Evolutionary conservation across 1,140 invertebrate genomes (phyloP).

Genomic region (Idris sp.): DNA sequence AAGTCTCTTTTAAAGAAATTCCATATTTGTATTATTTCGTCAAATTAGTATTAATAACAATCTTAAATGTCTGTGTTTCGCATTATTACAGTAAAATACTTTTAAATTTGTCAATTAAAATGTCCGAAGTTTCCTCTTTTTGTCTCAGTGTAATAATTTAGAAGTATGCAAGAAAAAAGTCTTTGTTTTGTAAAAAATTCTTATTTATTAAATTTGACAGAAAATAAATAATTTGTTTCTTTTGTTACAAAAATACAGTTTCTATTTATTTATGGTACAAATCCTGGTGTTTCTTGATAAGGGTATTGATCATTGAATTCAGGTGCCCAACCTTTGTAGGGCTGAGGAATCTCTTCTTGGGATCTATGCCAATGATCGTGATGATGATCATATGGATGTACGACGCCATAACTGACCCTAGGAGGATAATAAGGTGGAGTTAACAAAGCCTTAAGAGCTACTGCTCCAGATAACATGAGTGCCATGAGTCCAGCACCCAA

Average conservation of each 20-base stretch:
- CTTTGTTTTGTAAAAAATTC: conserved; percentile 54
- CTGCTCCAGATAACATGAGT: conserved; percentile 80
- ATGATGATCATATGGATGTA: conserved; percentile 74
- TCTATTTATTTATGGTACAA: conserved; percentile 37
- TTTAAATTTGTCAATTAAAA: no score
- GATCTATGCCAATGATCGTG: conserved; percentile 79
- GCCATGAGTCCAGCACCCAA: conserved; percentile 82
- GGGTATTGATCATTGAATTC: conserved; percentile 72
- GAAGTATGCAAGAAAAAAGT: no score
- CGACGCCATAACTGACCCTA: conserved; percentile 77
- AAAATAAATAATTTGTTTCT: conserved; percentile 63
- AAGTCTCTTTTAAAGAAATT: no score
- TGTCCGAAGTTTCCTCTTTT: no score
- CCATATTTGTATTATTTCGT: no score
- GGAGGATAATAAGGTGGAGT: conserved; percentile 71
- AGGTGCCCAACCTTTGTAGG: conserved; percentile 72
- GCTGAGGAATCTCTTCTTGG: conserved; percentile 72
- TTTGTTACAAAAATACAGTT: conserved; percentile 22
- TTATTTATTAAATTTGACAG: conserved; percentile 51
- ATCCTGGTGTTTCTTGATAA: conserved; percentile 69
- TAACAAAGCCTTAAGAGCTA: conserved; percentile 78
- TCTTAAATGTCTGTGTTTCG: no score
- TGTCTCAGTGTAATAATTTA: no score
- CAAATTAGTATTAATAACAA: no score
- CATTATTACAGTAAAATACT: no score